Conservation (phyloP, 2,888 invertebrate species). For the Lasiommata megera region DNA sequence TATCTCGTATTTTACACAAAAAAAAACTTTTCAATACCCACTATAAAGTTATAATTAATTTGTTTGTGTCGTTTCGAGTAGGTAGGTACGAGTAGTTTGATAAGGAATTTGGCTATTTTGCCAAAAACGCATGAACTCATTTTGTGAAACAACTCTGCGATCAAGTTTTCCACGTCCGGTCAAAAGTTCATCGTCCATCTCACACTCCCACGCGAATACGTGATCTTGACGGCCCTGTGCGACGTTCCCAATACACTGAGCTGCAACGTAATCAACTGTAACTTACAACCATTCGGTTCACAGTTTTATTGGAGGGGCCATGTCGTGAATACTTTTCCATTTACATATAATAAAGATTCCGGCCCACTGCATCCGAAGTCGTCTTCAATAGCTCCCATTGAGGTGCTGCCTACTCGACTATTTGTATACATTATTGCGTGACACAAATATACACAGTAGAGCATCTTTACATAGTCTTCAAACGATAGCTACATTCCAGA, state of each 20-base stretch:
- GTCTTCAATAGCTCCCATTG: neutral
- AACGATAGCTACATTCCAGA: no score
- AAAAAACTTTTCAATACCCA: no score
- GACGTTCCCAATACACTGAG: neutral
- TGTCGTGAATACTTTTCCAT: conserved; percentile 17
- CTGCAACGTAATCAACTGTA: neutral
- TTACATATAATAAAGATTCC: conserved; percentile 15
- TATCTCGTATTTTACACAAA: no score
- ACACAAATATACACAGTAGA: neutral
- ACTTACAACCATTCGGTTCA: neutral
- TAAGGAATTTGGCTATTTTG: neutral
- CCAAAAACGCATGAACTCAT: neutral
- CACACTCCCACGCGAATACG: conserved; percentile 22
- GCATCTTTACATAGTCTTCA: no score
- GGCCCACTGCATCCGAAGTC: conserved; percentile 5
- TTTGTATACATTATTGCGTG: neutral
- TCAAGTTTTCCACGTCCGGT: conserved; percentile 36
- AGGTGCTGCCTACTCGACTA: conserved; percentile 3
- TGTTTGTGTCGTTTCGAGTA: no score
- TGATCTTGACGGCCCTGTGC: neutral
- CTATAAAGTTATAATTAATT: no score
- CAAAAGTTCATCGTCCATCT: conserved; percentile 38
- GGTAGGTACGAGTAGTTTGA: no score
- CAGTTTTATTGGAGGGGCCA: neutral
- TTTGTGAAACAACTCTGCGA: conserved; percentile 8